Percentiles rank a stretch among this genome's conserved stretches.
These are phyloP conservation scores for Onychomys torridus DNA, from an alignment of 2,797 vertebrate genomes.

Conservation along the genomic window DNA sequence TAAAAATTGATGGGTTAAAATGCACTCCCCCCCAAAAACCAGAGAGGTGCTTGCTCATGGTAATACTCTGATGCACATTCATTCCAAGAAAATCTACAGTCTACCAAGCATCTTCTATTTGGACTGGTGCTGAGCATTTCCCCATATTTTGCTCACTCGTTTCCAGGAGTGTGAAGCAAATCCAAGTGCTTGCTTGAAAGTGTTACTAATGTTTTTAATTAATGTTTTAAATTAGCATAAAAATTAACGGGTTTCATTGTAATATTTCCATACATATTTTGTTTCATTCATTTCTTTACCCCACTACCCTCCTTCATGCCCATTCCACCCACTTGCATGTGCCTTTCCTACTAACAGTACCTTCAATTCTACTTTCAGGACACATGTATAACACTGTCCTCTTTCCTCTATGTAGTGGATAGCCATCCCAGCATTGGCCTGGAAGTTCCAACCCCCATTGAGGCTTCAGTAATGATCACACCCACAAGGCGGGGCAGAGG, in stretches of 20 bases:
- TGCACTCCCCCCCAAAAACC: rapidly evolving
- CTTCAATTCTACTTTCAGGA: neutral
- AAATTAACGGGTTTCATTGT: neutral
- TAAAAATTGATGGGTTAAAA: neutral
- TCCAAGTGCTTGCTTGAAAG: neutral
- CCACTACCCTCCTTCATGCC: neutral
- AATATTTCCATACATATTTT: neutral
- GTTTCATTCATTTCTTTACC: neutral
- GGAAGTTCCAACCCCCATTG: too few species aligned
- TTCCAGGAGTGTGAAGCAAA: neutral
- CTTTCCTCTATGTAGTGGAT: too few species aligned
- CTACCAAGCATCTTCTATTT: neutral
- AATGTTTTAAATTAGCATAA: neutral
- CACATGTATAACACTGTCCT: neutral
- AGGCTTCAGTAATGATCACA: too few species aligned
- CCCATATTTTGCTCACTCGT: neutral
- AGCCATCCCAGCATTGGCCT: too few species aligned
- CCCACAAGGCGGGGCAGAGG: too few species aligned
- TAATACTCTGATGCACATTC: neutral
- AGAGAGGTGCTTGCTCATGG: too few species aligned
- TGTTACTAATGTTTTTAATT: neutral
- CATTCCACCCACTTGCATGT: neutral
- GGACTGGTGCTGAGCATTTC: neutral
- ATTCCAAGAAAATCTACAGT: neutral
- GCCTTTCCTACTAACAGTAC: neutral